These are phyloP conservation scores for Napeogenes inachia DNA, from an alignment of 2,888 invertebrate species.

Conservation along the genomic window DNA sequence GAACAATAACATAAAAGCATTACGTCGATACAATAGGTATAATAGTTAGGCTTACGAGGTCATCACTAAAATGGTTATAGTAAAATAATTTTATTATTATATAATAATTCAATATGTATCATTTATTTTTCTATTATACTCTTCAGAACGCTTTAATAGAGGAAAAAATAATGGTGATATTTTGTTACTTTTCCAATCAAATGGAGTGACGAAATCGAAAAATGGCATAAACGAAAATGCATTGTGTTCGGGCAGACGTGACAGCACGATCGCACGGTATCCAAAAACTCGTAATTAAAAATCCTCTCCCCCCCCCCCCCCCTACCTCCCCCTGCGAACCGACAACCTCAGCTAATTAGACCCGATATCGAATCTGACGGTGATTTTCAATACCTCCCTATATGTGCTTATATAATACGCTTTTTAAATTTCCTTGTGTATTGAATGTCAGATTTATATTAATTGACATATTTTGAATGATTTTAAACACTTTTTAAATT, in stretches of 20 bases:
- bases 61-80: too few species aligned
- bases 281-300: constrained; percentile 33
- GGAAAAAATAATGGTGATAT: too few species aligned
- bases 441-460: neutral
- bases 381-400: constrained; percentile 5
- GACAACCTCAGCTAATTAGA: constrained; percentile 33
- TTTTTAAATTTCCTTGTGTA: neutral
- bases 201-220: neutral
- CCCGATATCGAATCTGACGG: constrained; percentile 5
- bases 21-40: too few species aligned
- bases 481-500: too few species aligned
- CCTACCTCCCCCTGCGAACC: constrained; percentile 26
- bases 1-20: neutral
- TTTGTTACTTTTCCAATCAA: neutral
- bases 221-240: constrained; percentile 9
- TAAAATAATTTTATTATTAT: too few species aligned
- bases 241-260: constrained; percentile 16
- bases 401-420: neutral
- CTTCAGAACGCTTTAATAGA: too few species aligned
- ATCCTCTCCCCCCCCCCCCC: constrained; percentile 17
- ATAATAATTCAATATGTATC: too few species aligned
- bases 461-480: too few species aligned
- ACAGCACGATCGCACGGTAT: constrained; percentile 14
- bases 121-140: too few species aligned
- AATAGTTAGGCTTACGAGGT: too few species aligned